A percentile compares a stretch with the other conserved stretches of the same genome.
These are phyloP conservation scores for Falco cherrug DNA, from an alignment of 2,797 vertebrate genomes.

Conservation along the genomic window DNA sequence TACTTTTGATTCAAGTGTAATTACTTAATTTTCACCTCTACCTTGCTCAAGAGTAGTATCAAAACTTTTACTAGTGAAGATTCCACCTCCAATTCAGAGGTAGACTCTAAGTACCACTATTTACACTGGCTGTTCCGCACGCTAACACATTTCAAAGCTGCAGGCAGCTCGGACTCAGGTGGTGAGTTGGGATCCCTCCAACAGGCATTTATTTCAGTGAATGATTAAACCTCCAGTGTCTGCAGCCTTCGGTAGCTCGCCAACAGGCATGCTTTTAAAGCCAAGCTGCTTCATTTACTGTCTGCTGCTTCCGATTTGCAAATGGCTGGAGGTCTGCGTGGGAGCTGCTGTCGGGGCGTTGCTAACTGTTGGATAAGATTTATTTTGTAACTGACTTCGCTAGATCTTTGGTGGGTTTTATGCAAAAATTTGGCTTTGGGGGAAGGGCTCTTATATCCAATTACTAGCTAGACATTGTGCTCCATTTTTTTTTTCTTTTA, in stretches of 20 bases:
- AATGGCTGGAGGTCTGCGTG: background rate
- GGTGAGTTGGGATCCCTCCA: background rate
- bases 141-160: background rate
- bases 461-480: background rate
- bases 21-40: background rate
- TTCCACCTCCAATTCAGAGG: background rate
- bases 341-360: accelerated
- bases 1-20: background rate
- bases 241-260: background rate
- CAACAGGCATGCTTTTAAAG: background rate
- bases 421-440: background rate
- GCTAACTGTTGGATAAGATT: background rate
- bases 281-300: background rate
- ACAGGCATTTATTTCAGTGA: background rate
- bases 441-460: background rate
- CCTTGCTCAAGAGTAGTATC: background rate
- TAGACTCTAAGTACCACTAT: background rate
- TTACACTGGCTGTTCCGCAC: background rate
- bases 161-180: background rate
- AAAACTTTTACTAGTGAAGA: background rate
- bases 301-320: background rate
- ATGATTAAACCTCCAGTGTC: background rate
- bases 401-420: background rate
- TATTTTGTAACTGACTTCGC: background rate
- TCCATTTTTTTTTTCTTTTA: background rate